These are phyloP conservation scores for Drosophila rufa DNA, from an alignment of 1,140 invertebrate species.

Conservation along the genomic window DNA sequence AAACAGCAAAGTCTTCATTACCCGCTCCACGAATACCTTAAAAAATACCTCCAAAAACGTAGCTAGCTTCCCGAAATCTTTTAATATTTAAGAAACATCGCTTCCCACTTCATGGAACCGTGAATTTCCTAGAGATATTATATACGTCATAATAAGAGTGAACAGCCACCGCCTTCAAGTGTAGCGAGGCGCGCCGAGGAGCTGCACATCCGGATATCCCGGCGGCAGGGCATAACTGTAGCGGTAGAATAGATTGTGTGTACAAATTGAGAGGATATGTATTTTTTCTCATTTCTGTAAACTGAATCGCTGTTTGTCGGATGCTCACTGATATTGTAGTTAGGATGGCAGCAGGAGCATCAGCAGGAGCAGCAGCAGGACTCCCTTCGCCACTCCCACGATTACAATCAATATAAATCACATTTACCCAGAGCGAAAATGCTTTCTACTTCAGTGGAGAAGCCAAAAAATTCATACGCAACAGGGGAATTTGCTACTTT, in stretches of 20 bases:
- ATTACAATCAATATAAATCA: slow-evolving; percentile 84
- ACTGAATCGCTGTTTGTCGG: slow-evolving; percentile 66
- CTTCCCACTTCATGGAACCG: neutral
- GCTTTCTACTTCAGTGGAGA: slow-evolving; percentile 77
- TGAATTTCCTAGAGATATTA: neutral
- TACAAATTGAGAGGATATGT: slow-evolving; percentile 56
- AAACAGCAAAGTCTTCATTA: neutral
- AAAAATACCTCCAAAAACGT: no score
- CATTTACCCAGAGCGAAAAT: slow-evolving; percentile 84
- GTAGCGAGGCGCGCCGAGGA: slow-evolving; percentile 3
- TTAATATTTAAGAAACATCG: neutral
- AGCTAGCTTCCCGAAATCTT: neutral
- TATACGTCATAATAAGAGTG: slow-evolving; percentile 11
- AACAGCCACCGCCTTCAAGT: slow-evolving; percentile 15
- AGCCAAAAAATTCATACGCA: slow-evolving; percentile 84
- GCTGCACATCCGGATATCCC: slow-evolving; percentile 8
- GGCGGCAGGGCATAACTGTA: slow-evolving; percentile 41
- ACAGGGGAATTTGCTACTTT: slow-evolving; percentile 77
- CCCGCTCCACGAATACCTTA: no score
- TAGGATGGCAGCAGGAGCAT: slow-evolving; percentile 20
- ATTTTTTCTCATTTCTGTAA: slow-evolving; percentile 52
- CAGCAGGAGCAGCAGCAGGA: neutral
- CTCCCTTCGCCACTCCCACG: slow-evolving; percentile 62
- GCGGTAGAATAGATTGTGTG: slow-evolving; percentile 53
- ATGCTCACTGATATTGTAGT: slow-evolving; percentile 70